Conservation (phyloP, 2,113 vertebrate species). For the Megalops atlanticus region DNA sequence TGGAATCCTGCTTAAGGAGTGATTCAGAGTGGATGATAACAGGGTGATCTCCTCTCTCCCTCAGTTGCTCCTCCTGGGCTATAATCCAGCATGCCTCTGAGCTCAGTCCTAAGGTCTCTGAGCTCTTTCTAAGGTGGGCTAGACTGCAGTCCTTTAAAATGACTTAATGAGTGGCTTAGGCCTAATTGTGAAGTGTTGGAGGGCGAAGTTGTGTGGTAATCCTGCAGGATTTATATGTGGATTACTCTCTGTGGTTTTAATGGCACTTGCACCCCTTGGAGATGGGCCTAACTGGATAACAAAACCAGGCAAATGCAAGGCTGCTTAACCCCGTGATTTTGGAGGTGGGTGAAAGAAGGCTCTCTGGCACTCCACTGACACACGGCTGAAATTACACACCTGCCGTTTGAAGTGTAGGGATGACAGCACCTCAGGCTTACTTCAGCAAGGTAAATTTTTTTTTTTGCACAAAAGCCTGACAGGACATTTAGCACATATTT, state of each 20-base stretch:
- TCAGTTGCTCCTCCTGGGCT: not conserved
- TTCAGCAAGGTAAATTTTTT: not conserved
- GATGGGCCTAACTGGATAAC: not conserved
- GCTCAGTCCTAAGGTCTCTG: no score
- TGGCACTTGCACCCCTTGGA: no score
- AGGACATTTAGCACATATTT: no score
- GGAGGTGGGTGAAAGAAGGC: not conserved
- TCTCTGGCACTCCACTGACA: not conserved
- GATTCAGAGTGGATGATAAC: not conserved
- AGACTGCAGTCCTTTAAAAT: not conserved
- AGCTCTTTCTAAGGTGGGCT: not conserved
- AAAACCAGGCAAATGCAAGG: not conserved
- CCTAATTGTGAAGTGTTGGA: not conserved
- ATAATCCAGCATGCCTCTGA: not conserved
- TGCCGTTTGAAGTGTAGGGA: not conserved
- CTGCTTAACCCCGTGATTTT: slow-evolving; percentile 16
- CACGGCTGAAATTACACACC: slow-evolving; percentile 3
- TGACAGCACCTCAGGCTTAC: not conserved
- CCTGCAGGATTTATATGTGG: not conserved
- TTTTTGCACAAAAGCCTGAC: not conserved
- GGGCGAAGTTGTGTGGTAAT: not conserved
- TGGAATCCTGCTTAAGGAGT: not conserved
- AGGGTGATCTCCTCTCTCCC: not conserved
- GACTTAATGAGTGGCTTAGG: no score
- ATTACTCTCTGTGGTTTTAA: no score